Evolutionary conservation across 1,140 invertebrate genomes (phyloP), one percentile per base, ranked within the genome.

Genomic region (Pseudomyrmex concolor): DNA sequence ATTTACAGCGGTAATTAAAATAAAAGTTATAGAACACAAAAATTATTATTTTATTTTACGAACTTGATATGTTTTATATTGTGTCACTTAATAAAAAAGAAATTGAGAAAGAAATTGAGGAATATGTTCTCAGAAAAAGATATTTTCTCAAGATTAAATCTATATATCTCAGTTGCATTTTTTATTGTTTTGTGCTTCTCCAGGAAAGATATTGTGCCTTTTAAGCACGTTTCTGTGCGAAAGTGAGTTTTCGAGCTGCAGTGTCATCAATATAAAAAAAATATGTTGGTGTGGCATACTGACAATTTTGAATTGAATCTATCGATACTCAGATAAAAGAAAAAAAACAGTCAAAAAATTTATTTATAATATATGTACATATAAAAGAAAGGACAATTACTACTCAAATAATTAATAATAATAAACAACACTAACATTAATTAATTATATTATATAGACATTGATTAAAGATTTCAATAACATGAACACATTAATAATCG

Each of bases 81-180:
- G 12, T 64, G 43, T 66, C 17, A 66, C 54, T 54, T 3, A 25
- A 7, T 54, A 51, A 34, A 34, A 34, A 34, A n/a, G 45, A 64
- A 22, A 50, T 7, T 34, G 62, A 48, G 17, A 15, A 22, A 15
- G 17, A 50, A 17, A 71, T 70, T 10, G 25, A 57, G 8, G n/a
- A 22, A 59, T 70, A 57, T 70, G 70, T 78, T 70, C 34, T 34
- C 59, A 15, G 34, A 34, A 3, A 9, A 43, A 71, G 22, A 80
- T 22, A 34, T 80, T 71, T 15, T 78, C 4, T 8, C 55, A 22
- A 60, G 66, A 71, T 70, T 80, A 80, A 71, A 54, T 13, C 51
- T 77, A 78, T 77, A 78, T 78, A 78, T 78, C 43, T 12, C 50
- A 70, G 19, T 45, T 1, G 12, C 12, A 57, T 62, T 70, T 80